These are phyloP conservation scores for Nycticorax nycticorax DNA, from an alignment of 2,113 vertebrate genomes.

Conservation along the genomic window DNA sequence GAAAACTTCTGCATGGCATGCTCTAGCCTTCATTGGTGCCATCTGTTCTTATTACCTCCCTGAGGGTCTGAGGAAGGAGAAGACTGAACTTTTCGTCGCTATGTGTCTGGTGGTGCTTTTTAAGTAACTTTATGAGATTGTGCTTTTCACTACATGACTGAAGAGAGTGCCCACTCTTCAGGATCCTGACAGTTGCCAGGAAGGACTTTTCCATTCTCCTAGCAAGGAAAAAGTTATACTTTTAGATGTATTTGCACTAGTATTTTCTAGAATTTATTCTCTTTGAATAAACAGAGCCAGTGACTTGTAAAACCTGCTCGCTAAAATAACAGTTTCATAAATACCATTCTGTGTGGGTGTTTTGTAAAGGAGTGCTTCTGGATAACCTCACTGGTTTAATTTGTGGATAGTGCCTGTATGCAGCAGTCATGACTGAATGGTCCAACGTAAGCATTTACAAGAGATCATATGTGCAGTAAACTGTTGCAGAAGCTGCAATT, in stretches of 20 bases:
- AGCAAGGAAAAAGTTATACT: neutral
- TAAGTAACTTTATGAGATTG: neutral
- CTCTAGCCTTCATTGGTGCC: neutral
- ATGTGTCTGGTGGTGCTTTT: neutral
- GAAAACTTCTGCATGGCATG: neutral
- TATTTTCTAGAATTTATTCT: neutral
- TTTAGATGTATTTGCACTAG: neutral
- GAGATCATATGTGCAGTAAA: neutral
- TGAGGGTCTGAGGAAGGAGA: neutral
- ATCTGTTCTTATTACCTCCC: neutral
- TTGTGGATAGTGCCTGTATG: neutral
- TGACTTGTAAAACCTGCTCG: neutral
- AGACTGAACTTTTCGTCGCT: neutral
- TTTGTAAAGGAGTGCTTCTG: neutral
- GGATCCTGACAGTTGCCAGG: neutral
- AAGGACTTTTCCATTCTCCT: neutral
- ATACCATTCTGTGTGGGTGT: neutral
- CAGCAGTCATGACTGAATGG: neutral
- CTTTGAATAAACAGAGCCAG: neutral
- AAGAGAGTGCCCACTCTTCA: neutral
- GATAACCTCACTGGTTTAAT: neutral
- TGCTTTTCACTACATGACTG: neutral
- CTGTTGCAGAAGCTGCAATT: rapidly evolving
- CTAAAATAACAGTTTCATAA: neutral
- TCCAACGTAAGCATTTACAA: neutral